phyloP scores from a whole-genome alignment of 2,888 invertebrate genomes.

The Eupithecia dodoneata region DNA sequence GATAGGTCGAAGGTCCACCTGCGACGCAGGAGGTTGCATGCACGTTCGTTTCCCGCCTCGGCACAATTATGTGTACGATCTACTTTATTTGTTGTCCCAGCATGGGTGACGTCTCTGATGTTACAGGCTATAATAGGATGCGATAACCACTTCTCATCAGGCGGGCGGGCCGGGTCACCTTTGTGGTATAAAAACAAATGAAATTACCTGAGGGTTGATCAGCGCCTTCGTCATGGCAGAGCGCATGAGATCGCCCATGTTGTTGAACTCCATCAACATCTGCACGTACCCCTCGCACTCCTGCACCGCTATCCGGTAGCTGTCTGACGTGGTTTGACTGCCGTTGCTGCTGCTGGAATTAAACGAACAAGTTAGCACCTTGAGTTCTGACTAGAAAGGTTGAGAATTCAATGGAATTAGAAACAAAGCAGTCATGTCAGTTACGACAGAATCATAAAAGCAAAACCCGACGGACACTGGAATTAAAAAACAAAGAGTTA shows the following conservation, averaged over 20 bases:
- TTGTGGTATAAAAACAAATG: no score
- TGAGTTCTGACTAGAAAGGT: background rate
- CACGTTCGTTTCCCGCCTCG: no score
- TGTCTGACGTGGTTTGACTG: slow-evolving; percentile 80
- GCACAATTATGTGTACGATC: no score
- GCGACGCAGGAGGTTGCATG: no score
- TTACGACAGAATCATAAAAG: no score
- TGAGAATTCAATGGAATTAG: background rate
- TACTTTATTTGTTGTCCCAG: background rate
- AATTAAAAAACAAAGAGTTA: no score
- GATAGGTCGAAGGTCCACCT: background rate
- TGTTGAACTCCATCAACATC: slow-evolving; percentile 96
- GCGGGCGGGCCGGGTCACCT: no score
- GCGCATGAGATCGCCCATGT: slow-evolving; percentile 98
- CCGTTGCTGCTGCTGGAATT: slow-evolving; percentile 66
- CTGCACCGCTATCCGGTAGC: slow-evolving; percentile 89
- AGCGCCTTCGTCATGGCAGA: slow-evolving; percentile 95
- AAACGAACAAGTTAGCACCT: slow-evolving; percentile 18
- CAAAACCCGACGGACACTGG: no score
- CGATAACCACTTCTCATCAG: no score
- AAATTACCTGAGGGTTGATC: slow-evolving; percentile 90
- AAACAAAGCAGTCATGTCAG: background rate
- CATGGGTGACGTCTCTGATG: background rate
- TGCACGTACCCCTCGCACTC: slow-evolving; percentile 94
- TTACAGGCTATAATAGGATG: background rate